Conservation (phyloP, 2,113 vertebrate species). For the Caloenas nicobarica region DNA sequence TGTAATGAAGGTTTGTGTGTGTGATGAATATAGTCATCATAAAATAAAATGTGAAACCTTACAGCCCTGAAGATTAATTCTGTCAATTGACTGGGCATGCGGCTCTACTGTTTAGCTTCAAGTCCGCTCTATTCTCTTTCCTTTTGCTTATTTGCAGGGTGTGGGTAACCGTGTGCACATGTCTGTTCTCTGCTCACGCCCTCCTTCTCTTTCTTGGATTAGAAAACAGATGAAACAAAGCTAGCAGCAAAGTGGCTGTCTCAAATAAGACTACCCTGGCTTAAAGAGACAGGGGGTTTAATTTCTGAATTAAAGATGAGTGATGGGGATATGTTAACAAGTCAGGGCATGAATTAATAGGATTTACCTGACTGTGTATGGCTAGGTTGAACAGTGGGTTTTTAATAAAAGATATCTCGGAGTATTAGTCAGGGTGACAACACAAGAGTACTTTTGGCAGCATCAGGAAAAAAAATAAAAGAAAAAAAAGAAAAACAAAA, state of each 20-base stretch:
- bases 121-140: neutral
- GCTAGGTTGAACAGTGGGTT: neutral
- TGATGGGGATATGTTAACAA: neutral
- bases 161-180: neutral
- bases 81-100: conserved; percentile 6
- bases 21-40: conserved; percentile 15
- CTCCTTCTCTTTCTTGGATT: neutral
- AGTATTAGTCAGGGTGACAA: neutral
- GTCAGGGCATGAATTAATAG: neutral
- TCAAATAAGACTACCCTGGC: neutral
- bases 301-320: neutral
- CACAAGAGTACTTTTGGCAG: neutral
- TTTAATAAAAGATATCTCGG: neutral
- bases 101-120: conserved; percentile 52
- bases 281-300: neutral
- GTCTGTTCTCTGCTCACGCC: neutral
- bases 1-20: conserved; percentile 4
- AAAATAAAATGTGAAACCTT: conserved; percentile 28
- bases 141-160: neutral
- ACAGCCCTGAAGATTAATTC: conserved; percentile 62
- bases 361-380: neutral
- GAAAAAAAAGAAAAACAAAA: neutral
- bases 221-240: neutral
- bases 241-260: neutral
- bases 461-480: too few relatives aligned